Percentiles rank a stretch among this genome's conserved stretches.
Conservation (phyloP, 2,113 vertebrate genomes). For the Micronycteris hirsuta region DNA sequence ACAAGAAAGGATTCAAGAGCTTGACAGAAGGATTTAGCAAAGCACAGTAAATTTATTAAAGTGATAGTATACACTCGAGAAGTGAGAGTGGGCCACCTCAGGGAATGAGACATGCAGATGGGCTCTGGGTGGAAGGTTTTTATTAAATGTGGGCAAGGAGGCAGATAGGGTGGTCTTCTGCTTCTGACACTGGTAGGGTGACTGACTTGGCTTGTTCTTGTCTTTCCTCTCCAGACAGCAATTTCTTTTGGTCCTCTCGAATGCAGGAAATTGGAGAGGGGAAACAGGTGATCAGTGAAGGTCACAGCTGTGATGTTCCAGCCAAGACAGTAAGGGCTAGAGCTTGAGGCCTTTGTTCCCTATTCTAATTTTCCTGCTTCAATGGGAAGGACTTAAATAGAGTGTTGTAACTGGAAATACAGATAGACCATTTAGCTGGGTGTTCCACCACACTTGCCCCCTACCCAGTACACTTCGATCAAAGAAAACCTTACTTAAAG, state of each 20-base stretch:
- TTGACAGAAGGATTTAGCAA: neutral
- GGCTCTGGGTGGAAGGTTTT: neutral
- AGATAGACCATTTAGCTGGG: neutral
- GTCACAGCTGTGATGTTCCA: neutral
- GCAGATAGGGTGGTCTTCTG: neutral
- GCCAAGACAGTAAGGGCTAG: neutral
- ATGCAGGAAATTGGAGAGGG: neutral
- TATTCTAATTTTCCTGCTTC: neutral
- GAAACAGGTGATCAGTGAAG: neutral
- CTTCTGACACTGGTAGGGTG: neutral
- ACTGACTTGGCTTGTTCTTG: neutral
- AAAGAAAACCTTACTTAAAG: neutral
- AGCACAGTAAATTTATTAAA: neutral
- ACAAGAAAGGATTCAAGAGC: neutral
- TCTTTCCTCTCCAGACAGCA: neutral
- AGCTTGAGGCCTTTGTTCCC: neutral
- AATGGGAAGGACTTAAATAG: neutral
- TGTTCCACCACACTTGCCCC: neutral
- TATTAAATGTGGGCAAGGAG: neutral
- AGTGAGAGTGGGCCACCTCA: neutral
- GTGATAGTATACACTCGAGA: neutral
- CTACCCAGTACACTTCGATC: neutral
- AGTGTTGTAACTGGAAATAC: neutral
- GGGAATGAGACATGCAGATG: neutral
- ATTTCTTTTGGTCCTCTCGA: neutral